Percentiles rank a stretch among this genome's conserved stretches.
Evolutionary conservation across 92 coral and sea anemone species (phyloP).

Genomic region (Chrysogorgia sp.): DNA sequence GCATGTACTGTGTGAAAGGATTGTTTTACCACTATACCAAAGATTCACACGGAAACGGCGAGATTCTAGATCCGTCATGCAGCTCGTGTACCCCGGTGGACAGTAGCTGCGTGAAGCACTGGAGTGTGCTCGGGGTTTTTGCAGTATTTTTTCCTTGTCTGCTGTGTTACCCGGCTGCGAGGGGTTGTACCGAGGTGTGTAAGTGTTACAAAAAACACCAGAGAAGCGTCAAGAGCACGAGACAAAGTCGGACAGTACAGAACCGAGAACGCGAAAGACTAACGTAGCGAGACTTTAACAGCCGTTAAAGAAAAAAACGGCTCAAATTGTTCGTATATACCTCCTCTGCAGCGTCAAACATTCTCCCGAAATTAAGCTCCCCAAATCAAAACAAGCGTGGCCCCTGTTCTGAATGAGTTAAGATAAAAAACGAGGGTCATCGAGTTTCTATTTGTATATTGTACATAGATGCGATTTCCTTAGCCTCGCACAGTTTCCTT

Average conservation of each 20-base stretch:
- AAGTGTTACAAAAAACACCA: slow-evolving; percentile 30
- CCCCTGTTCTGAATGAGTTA: not conserved
- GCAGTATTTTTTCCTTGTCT: slow-evolving; percentile 42
- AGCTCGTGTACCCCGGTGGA: slow-evolving; percentile 43
- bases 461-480: slow-evolving; percentile 31
- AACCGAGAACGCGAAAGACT: slow-evolving; percentile 24
- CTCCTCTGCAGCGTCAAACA: not conserved
- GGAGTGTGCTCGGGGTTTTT: slow-evolving; percentile 33
- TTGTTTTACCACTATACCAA: slow-evolving; percentile 90
- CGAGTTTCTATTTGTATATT: slow-evolving; percentile 30
- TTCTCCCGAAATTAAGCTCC: not conserved
- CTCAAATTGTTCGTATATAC: not conserved
- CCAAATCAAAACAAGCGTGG: not conserved
- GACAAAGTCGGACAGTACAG: slow-evolving; percentile 23
- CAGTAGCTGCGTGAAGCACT: slow-evolving; percentile 37
- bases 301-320: slow-evolving; percentile 3
- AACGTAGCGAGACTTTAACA: slow-evolving; percentile 1
- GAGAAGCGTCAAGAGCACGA: not conserved
- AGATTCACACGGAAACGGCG: slow-evolving; percentile 68
- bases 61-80: slow-evolving; percentile 60
- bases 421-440: not conserved
- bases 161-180: slow-evolving; percentile 30
- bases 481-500: slow-evolving; percentile 11
- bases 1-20: slow-evolving; percentile 92
- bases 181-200: slow-evolving; percentile 29